phyloP scores from a whole-genome alignment of 2,888 invertebrate species.

The Chloroclysta siterata region DNA sequence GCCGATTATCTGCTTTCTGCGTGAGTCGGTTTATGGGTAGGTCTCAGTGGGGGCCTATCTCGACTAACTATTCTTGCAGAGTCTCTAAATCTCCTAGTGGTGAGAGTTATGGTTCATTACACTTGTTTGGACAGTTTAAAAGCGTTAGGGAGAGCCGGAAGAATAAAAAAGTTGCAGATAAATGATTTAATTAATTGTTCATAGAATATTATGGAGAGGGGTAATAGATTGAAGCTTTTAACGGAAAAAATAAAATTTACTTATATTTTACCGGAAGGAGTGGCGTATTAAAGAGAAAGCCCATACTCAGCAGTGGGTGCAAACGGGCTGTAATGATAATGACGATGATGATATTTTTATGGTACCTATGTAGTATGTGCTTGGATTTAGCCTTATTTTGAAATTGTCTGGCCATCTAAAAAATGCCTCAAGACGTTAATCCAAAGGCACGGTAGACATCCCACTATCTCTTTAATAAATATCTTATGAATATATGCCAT shows the following conservation, averaged over 20 bases:
- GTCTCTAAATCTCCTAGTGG: constrained; percentile 64
- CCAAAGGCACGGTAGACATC: too few relatives aligned
- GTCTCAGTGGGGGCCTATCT: constrained; percentile 50
- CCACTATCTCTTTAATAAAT: too few relatives aligned
- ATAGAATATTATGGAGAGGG: constrained; percentile 1
- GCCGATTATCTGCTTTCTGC: constrained; percentile 7
- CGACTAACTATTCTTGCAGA: constrained; percentile 59
- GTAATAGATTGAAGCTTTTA: constrained; percentile 19
- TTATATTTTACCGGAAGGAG: too few relatives aligned
- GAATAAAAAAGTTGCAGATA: constrained; percentile 31
- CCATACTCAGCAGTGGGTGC: too few relatives aligned
- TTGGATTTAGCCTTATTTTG: too few relatives aligned
- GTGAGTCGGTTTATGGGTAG: constrained; percentile 17
- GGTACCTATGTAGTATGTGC: too few relatives aligned
- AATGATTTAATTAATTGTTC: constrained; percentile 25
- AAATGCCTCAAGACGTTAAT: too few relatives aligned
- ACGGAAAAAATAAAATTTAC: not conserved
- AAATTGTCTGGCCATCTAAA: too few relatives aligned
- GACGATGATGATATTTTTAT: too few relatives aligned
- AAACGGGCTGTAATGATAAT: too few relatives aligned
- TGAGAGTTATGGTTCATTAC: constrained; percentile 69
- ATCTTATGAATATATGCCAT: too few relatives aligned
- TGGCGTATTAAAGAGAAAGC: too few relatives aligned
- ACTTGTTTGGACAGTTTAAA: constrained; percentile 58
- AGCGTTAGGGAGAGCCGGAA: constrained; percentile 36